phyloP scores from a whole-genome alignment of 1,140 invertebrate species.

The Neotoxoptera formosana region DNA sequence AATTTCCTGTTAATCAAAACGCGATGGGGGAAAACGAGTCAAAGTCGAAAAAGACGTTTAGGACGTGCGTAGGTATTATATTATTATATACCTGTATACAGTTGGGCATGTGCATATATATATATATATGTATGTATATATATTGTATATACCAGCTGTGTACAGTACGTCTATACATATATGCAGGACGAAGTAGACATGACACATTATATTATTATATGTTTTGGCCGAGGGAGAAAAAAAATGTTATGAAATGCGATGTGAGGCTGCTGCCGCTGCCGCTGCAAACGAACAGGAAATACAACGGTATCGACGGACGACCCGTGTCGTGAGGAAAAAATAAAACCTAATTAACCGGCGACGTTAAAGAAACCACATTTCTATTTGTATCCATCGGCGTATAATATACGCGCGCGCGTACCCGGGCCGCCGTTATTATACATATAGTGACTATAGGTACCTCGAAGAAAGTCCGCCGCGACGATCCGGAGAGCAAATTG shows the following conservation, averaged over 20 bases:
- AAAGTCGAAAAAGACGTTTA: background rate
- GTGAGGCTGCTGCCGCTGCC: background rate
- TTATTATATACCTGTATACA: background rate
- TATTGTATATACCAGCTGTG: background rate
- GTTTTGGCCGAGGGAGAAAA: background rate
- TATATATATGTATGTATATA: too few relatives aligned
- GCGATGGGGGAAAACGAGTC: slow-evolving; percentile 11
- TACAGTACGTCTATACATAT: too few relatives aligned
- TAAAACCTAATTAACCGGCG: slow-evolving; percentile 12
- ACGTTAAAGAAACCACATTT: background rate
- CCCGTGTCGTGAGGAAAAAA: slow-evolving; percentile 20
- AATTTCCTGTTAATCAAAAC: slow-evolving; percentile 5
- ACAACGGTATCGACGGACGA: slow-evolving; percentile 7
- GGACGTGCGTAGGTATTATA: background rate
- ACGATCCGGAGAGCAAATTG: background rate
- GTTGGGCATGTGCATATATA: background rate
- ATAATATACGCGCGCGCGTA: too few relatives aligned
- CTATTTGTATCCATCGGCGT: background rate
- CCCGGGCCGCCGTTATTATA: background rate
- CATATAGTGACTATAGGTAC: too few relatives aligned
- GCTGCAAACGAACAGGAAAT: slow-evolving; percentile 19
- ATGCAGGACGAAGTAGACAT: background rate
- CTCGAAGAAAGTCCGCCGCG: background rate
- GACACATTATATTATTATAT: background rate
- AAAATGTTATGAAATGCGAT: background rate